Conservation (phyloP, 2,888 invertebrate genomes). For the Brassicogethes aeneus region DNA sequence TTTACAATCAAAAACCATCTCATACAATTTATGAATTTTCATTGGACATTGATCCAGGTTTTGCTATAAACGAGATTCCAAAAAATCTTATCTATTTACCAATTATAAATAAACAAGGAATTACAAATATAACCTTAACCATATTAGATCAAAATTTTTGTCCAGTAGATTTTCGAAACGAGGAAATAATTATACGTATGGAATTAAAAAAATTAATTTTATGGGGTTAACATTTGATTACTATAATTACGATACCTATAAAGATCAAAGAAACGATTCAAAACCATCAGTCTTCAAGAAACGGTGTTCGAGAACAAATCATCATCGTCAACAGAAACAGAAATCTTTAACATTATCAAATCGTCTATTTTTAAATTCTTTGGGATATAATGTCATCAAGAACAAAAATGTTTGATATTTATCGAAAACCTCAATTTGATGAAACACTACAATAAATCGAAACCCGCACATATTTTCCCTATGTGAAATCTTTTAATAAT, state of each 20-base stretch:
- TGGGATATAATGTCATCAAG: slow-evolving; percentile 6
- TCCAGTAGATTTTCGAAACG: too few species aligned
- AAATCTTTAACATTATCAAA: slow-evolving; percentile 10
- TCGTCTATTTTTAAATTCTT: slow-evolving; percentile 5
- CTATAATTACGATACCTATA: too few species aligned
- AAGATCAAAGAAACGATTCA: too few species aligned
- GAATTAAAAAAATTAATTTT: slow-evolving; percentile 9
- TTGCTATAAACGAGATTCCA: slow-evolving; percentile 30
- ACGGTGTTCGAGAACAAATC: too few species aligned
- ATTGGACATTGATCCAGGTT: slow-evolving; percentile 27
- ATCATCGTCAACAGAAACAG: too few species aligned
- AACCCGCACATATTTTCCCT: too few species aligned
- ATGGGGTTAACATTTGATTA: background rate
- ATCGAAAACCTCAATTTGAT: slow-evolving; percentile 3
- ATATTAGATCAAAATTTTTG: too few species aligned
- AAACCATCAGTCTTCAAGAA: too few species aligned
- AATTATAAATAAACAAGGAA: too few species aligned
- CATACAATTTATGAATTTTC: slow-evolving; percentile 33
- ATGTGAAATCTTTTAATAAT: too few species aligned
- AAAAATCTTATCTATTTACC: slow-evolving; percentile 30
- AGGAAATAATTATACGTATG: slow-evolving; percentile 22
- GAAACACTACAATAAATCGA: too few species aligned
- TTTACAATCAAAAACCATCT: slow-evolving; percentile 22
- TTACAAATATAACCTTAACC: too few species aligned
- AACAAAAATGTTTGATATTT: slow-evolving; percentile 6